Percentiles rank a stretch among this genome's conserved stretches.
Evolutionary conservation across 1,140 invertebrate species (phyloP).

Genomic region (Wiebesia pumilae): DNA sequence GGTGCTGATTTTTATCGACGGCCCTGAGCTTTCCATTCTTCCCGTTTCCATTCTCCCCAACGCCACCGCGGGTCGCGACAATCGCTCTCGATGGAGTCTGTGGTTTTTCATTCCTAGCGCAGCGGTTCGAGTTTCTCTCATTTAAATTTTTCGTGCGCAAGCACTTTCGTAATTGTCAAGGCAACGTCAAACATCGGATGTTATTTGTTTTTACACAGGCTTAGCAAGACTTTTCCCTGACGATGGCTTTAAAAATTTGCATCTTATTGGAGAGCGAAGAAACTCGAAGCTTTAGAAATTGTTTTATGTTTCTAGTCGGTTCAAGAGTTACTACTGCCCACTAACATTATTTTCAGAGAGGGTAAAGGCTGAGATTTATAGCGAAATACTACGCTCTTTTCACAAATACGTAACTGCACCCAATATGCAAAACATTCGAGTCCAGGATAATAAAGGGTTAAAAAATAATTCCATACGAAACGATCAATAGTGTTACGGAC

Average conservation of each 20-base stretch:
- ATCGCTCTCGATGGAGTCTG: background rate
- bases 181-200: background rate
- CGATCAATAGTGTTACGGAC: no score
- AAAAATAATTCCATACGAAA: no score
- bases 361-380: background rate
- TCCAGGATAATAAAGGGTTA: no score
- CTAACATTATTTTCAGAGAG: background rate
- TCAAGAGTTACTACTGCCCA: background rate
- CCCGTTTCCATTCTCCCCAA: no score
- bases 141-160: constrained; percentile 41
- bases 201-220: background rate
- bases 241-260: background rate
- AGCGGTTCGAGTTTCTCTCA: constrained; percentile 37
- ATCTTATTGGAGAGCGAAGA: background rate
- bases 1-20: background rate
- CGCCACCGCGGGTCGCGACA: background rate
- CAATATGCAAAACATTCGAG: no score
- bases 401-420: no score
- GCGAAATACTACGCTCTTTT: no score
- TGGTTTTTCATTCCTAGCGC: background rate
- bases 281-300: background rate
- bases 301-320: background rate
- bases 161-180: constrained; percentile 30
- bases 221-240: background rate
- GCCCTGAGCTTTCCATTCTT: constrained; percentile 1